Base-by-base conservation (phyloP, 2,113 vertebrate species). In the Mirza zaza region DNA sequence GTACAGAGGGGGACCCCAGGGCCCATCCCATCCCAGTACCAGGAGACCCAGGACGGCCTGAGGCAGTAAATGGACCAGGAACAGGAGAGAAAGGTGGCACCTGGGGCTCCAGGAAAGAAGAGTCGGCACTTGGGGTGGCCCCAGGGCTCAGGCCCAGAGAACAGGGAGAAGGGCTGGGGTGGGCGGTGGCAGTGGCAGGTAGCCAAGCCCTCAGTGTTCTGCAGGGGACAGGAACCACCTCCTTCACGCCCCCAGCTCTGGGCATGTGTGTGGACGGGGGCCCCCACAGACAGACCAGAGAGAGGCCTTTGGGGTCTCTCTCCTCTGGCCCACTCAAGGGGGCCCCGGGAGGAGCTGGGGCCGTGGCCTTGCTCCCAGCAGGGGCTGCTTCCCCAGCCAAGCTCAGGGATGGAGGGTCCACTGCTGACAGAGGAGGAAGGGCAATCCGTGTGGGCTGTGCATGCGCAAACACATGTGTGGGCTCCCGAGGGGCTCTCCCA, bases 41-140 rank as follows among this genome's bases (percentile, higher is more conserved):
- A 8, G 45, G 13, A 52, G 65, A 70, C 23, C 15, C 1, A 0
- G 77, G 65, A 29, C 39, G 34, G 59, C 34, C 55, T 2, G 59
- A 68, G 76, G 77, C 36, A 18, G 81, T 59, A 73, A 14, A 2
- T 4, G 2, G 73, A 50, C 68, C 61, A 76, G 68, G 34, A 34
- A 25, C 52, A 14, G 12, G 39, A 39, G 50, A 70, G 83, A 29
- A 50, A 63, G 42, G 52, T 61, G 52, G 95, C 68, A 15, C 96
- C 94, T 50, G 90, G 94, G 82, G 57, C 85, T 65, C 61, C 2
- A 0, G 63, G 89, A n/a, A 75, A 61, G 45, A 61, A 0, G 2
- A 91, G 63, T 96, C 90, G 96, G 96, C 97, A 96, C 94, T 70
- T 97, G 77, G 71, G 67, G 67, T 5, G 50, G 94, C 94, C 87